These are phyloP conservation scores for Enoplosus armatus DNA, from an alignment of 2,797 vertebrate genomes.

Conservation along the genomic window DNA sequence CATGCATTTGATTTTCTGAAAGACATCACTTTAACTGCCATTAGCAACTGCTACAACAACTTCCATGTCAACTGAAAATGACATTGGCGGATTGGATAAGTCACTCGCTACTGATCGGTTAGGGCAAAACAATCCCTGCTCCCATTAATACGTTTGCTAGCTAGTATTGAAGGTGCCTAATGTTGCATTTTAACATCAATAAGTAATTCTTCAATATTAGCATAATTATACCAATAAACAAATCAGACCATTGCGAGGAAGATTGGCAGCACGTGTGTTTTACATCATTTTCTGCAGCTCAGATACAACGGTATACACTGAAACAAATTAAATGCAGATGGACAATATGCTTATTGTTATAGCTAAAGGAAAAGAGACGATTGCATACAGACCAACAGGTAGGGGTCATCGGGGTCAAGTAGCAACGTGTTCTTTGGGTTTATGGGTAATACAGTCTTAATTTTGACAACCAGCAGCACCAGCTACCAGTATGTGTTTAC, in stretches of 20 bases:
- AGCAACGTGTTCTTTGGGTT: constrained; percentile 14
- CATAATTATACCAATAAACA: not conserved
- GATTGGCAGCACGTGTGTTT: not conserved
- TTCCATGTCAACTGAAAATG: not conserved
- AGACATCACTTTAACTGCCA: not conserved
- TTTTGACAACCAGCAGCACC: constrained; percentile 19
- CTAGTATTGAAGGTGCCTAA: not conserved
- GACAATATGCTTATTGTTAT: not conserved
- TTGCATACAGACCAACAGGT: not conserved
- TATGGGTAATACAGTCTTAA: constrained; percentile 16
- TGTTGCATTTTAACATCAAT: not conserved
- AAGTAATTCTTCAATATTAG: not conserved
- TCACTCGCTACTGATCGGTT: not conserved
- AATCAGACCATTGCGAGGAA: not conserved
- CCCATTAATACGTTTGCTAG: not conserved
- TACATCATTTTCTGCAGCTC: not conserved
- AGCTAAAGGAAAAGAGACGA: constrained; percentile 1
- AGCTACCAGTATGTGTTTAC: constrained; percentile 18
- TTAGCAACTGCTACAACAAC: not conserved
- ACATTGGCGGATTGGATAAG: not conserved
- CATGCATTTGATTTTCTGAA: not conserved
- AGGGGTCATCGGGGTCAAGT: not conserved
- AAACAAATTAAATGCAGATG: not conserved
- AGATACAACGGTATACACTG: not conserved
- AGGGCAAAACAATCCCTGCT: not conserved